Base-by-base conservation (phyloP, 1,140 invertebrate genomes). In the Leptoteleia sp. region DNA sequence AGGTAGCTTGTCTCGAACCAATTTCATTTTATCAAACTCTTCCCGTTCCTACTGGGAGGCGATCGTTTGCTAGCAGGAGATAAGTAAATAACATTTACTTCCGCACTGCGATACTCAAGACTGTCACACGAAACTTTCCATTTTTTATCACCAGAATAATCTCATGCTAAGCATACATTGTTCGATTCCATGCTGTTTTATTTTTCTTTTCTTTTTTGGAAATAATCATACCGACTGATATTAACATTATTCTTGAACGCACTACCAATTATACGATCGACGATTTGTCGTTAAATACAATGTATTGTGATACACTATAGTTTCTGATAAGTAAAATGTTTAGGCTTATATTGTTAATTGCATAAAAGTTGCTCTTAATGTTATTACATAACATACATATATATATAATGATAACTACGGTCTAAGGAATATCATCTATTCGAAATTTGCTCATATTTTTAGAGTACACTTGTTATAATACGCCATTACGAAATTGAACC, bases 1-100 rank as follows among this genome's bases (percentile, higher is more conserved):
- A 68, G 76, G 81, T 81, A 57, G 83, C 76, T 81, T 80, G 82
- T 79, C 52, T 19, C 11, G 7, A 47, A 16, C n/a, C 16, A 62
- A 37, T 59, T 59, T 9, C 29, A 25, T 17, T 59, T 22, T 15
- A 16, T 11, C n/a, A n/a, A n/a, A 45, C n/a, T 33, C 22, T 43
- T 13, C 52, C 22, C 19, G 37, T 40, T 55, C 8, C 52, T 37
- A 55, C 13, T 6, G 3, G 25, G 11, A 57, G 22, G 29, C 40
- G 29, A 45, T 27, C 15, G 29, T 45, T 61, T 42, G 25, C 48
- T 15, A 40, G 25, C 16, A 59, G 27, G 15, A 22, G 22, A 19
- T 12, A 25, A 45, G n/a, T 1, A 19, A 33, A 61, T 16, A 7
- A 52, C 6, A 9, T 64, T 48, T 29, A 25, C 22, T 31, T 7